Evolutionary conservation across 2,888 invertebrate species (phyloP).

Genomic region (Artemia sinica): DNA sequence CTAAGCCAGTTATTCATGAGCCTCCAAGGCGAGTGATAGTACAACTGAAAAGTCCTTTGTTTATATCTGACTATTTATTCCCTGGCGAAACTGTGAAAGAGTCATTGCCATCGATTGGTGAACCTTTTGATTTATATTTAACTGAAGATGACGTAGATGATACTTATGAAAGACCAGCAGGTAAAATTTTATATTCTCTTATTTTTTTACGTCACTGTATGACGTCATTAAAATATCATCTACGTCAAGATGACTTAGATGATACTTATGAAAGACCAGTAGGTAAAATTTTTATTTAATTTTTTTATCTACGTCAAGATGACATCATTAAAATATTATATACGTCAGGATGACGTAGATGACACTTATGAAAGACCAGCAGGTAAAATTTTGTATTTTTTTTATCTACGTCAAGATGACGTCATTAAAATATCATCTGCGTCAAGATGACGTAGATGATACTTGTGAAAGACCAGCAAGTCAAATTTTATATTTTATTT

Average conservation of each 20-base stretch:
- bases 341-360: conserved; percentile 42
- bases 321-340: too few relatives aligned
- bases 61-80: conserved; percentile 74
- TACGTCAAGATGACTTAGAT: conserved; percentile 42
- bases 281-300: conserved; percentile 36
- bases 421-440: too few relatives aligned
- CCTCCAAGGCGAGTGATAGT: conserved; percentile 71
- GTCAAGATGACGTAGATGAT: conserved; percentile 45
- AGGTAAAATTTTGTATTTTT: conserved; percentile 36
- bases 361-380: conserved; percentile 59
- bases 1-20: conserved; percentile 64
- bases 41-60: conserved; percentile 44
- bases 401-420: background rate
- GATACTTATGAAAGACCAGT: conserved; percentile 59
- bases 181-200: conserved; percentile 34
- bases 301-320: background rate
- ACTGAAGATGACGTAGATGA: conserved; percentile 49
- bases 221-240: too few relatives aligned
- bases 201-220: background rate
- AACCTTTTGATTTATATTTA: conserved; percentile 58
- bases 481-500: conserved; percentile 29
- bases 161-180: conserved; percentile 59
- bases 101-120: conserved; percentile 57
- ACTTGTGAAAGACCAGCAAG: conserved; percentile 63
- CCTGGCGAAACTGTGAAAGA: conserved; percentile 73